Percentiles rank a stretch among this genome's conserved stretches.
phyloP scores from a whole-genome alignment of 2,888 invertebrate species.

The Tineola bisselliella region DNA sequence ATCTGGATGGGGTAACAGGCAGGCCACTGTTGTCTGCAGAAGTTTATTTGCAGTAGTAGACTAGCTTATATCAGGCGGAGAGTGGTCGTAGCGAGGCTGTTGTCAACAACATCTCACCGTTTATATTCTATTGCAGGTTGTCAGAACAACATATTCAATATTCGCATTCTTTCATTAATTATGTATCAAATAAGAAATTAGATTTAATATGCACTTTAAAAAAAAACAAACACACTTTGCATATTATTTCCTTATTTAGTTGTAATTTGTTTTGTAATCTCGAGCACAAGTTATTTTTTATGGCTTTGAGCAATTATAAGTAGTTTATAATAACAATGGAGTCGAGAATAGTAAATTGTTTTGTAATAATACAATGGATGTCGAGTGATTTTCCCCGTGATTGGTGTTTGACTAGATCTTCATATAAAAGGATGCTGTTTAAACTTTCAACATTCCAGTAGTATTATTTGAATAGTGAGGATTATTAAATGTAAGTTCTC shows the following conservation, averaged over 20 bases:
- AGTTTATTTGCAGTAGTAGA: too few relatives aligned
- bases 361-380: not conserved
- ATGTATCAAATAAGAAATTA: not conserved
- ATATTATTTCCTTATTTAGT: constrained; percentile 3
- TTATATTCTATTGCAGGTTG: not conserved
- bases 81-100: too few relatives aligned
- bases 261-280: constrained; percentile 1
- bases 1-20: too few relatives aligned
- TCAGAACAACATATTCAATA: constrained; percentile 2
- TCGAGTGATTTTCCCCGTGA: constrained; percentile 4
- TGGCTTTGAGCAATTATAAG: not conserved
- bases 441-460: not conserved
- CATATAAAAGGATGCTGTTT: not conserved
- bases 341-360: constrained; percentile 8
- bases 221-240: not conserved
- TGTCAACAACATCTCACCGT: not conserved
- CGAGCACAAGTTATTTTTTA: not conserved
- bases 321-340: constrained; percentile 8
- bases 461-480: not conserved
- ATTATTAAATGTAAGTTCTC: not conserved
- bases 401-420: not conserved
- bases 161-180: constrained; percentile 5
- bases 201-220: too few relatives aligned
- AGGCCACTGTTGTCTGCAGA: too few relatives aligned
- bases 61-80: too few relatives aligned